These are phyloP conservation scores for Listrodromus nycthemerus DNA, from an alignment of 2,888 invertebrate genomes.

Conservation along the genomic window DNA sequence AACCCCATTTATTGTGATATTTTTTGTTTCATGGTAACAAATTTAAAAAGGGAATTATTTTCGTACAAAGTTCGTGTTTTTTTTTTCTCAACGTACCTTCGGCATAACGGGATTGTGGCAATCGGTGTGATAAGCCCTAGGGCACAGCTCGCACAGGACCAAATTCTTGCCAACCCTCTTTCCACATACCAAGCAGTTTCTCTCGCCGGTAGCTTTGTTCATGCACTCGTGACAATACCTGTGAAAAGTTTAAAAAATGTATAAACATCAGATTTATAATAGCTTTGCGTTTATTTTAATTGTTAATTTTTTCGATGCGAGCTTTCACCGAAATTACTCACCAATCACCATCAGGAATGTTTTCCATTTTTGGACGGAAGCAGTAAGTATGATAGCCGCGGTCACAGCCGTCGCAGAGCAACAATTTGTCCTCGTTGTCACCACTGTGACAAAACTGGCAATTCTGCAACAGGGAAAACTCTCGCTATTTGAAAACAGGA, in stretches of 20 bases:
- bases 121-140: slow-evolving; percentile 96
- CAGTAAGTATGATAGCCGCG: slow-evolving; percentile 99
- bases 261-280: slow-evolving; percentile 12
- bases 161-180: slow-evolving; percentile 89
- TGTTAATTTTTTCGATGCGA: background rate
- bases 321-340: slow-evolving; percentile 83
- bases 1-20: slow-evolving; percentile 1
- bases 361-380: slow-evolving; percentile 98
- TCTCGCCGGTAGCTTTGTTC: slow-evolving; percentile 96
- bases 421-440: slow-evolving; percentile 97
- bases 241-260: slow-evolving; percentile 13
- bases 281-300: background rate
- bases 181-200: slow-evolving; percentile 98
- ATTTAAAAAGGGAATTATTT: background rate
- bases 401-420: slow-evolving; percentile 99
- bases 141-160: slow-evolving; percentile 95
- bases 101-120: slow-evolving; percentile 95
- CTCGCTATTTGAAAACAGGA: slow-evolving; percentile 58
- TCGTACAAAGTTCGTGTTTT: background rate
- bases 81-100: slow-evolving; percentile 86
- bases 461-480: slow-evolving; percentile 88
- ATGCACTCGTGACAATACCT: slow-evolving; percentile 98
- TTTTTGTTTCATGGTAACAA: slow-evolving; percentile 17
- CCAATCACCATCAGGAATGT: slow-evolving; percentile 99
- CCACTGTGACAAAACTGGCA: slow-evolving; percentile 99